Evolutionary conservation across 2,888 invertebrate genomes (phyloP).

Genomic region (Euzophera pinguis): DNA sequence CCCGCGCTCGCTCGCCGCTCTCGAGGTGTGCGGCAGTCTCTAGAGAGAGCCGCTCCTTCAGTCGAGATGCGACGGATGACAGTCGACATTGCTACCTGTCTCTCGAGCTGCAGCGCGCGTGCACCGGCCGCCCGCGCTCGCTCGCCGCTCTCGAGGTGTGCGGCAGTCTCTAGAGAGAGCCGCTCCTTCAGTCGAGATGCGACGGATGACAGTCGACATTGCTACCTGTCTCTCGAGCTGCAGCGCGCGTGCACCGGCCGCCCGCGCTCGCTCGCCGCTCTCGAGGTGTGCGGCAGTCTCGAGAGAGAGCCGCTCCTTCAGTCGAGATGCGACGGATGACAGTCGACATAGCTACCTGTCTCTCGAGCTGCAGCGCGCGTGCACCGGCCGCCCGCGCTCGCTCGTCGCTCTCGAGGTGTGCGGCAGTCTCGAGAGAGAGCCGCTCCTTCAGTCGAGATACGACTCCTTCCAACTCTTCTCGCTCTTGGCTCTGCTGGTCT

Average conservation of each 20-base stretch:
- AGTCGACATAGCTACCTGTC: too few relatives aligned
- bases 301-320: slow-evolving; percentile 93
- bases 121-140: too few relatives aligned
- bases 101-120: slow-evolving; percentile 76
- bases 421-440: slow-evolving; percentile 92
- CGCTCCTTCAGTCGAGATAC: slow-evolving; percentile 90
- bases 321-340: slow-evolving; percentile 86
- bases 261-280: slow-evolving; percentile 85
- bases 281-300: slow-evolving; percentile 94
- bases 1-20: too few relatives aligned
- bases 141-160: too few relatives aligned
- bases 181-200: neutral
- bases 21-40: too few relatives aligned
- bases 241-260: slow-evolving; percentile 71
- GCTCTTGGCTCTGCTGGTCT: slow-evolving; percentile 93
- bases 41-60: neutral
- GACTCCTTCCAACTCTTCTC: slow-evolving; percentile 93
- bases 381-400: slow-evolving; percentile 79
- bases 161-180: neutral
- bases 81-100: too few relatives aligned
- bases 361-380: slow-evolving; percentile 66
- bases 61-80: neutral
- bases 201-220: too few relatives aligned
- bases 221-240: slow-evolving; percentile 73
- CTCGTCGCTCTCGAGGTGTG: slow-evolving; percentile 92